Conservation (phyloP, 1,140 invertebrate genomes). For the Pseudomyrmex dendroicus region DNA sequence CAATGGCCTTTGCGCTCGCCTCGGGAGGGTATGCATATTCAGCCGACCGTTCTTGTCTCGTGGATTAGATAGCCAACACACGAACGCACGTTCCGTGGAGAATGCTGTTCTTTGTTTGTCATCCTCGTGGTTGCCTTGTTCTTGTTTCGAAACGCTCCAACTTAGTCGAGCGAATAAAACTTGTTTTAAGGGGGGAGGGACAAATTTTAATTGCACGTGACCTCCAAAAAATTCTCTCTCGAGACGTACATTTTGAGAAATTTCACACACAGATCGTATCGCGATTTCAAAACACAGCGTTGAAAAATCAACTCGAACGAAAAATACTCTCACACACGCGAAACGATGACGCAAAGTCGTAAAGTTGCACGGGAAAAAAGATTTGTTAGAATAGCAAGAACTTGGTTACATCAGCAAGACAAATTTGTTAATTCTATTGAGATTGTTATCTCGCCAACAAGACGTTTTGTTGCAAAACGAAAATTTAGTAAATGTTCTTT, state of each 20-base stretch:
- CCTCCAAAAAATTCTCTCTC: no score
- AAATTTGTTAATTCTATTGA: no score
- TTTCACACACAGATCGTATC: not conserved
- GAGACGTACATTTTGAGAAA: no score
- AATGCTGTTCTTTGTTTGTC: conserved; percentile 21
- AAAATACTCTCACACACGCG: not conserved
- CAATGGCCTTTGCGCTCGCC: conserved; percentile 44
- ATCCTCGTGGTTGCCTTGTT: not conserved
- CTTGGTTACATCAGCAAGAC: no score
- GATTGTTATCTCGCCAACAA: no score
- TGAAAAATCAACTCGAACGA: not conserved
- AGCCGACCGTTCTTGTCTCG: conserved; percentile 30
- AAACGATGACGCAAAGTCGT: not conserved
- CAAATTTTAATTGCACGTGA: no score
- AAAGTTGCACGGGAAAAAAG: no score
- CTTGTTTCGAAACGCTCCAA: not conserved
- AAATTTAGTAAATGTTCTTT: no score
- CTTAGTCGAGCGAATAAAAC: not conserved
- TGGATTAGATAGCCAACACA: conserved; percentile 36
- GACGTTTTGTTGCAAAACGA: no score
- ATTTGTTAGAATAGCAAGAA: no score
- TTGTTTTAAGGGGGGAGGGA: no score
- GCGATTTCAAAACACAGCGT: not conserved
- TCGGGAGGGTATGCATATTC: conserved; percentile 12
- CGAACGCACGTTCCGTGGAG: conserved; percentile 12